Evolutionary conservation across 2,113 vertebrate species (phyloP).

Genomic region (Pelusios castaneus): DNA sequence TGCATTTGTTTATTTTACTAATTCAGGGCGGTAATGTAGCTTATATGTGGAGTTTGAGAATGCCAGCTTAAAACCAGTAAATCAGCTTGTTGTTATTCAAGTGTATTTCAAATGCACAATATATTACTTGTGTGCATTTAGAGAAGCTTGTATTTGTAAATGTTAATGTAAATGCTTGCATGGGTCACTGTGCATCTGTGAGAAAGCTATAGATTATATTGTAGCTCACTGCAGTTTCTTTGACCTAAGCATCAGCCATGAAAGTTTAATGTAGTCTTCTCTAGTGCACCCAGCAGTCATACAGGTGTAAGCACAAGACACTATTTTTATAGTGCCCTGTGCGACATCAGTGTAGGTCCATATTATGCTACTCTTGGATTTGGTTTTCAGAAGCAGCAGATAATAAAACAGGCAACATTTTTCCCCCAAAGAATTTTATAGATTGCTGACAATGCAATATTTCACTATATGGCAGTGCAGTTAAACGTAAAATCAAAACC

Average conservation of each 20-base stretch:
- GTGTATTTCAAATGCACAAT: slow-evolving; percentile 21
- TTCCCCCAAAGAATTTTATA: not conserved
- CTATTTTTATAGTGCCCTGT: not conserved
- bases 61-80: slow-evolving; percentile 39
- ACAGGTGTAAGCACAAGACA: not conserved
- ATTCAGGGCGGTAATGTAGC: not conserved
- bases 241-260: slow-evolving; percentile 33
- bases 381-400: not conserved
- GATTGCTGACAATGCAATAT: not conserved
- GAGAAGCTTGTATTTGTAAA: slow-evolving; percentile 53
- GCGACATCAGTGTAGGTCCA: not conserved
- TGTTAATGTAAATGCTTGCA: slow-evolving; percentile 11
- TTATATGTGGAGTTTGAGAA: slow-evolving; percentile 45
- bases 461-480: not conserved
- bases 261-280: slow-evolving; percentile 43
- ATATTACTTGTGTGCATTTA: slow-evolving; percentile 18
- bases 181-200: not conserved
- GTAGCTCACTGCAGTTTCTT: not conserved
- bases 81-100: slow-evolving; percentile 25
- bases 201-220: slow-evolving; percentile 19
- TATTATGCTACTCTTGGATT: not conserved
- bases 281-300: not conserved
- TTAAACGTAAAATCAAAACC: not conserved
- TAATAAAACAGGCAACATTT: not conserved
- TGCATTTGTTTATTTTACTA: slow-evolving; percentile 4